A percentile compares a stretch with the other conserved stretches of the same genome.
phyloP scores from a whole-genome alignment of 2,888 invertebrate genomes.

The Elegia similella region DNA sequence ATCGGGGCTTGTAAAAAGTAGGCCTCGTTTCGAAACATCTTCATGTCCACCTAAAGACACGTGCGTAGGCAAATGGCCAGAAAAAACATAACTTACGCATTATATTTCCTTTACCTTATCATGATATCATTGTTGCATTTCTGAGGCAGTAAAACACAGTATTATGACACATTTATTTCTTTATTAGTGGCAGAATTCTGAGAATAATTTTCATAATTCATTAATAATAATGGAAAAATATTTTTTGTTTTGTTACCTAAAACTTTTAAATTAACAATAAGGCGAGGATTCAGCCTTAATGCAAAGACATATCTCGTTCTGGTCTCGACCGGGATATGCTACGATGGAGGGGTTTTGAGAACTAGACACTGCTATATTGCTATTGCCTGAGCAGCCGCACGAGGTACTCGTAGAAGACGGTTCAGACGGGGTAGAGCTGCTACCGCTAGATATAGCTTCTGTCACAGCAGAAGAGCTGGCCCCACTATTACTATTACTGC shows the following conservation, averaged over 20 bases:
- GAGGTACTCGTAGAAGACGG: not conserved
- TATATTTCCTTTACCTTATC: constrained; percentile 16
- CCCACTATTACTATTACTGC: not conserved
- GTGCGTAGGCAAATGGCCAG: constrained; percentile 8
- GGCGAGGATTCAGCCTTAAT: not conserved
- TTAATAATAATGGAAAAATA: constrained; percentile 1
- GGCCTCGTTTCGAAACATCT: constrained; percentile 8
- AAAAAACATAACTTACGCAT: constrained; percentile 7
- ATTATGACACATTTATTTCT: constrained; percentile 15
- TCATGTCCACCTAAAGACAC: not conserved
- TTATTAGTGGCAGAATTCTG: constrained; percentile 11
- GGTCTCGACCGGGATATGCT: constrained; percentile 2
- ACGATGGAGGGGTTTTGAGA: constrained; percentile 1
- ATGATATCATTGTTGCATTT: not conserved
- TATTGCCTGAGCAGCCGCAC: not conserved
- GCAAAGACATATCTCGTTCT: not conserved
- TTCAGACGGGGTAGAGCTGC: not conserved
- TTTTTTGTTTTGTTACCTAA: not conserved
- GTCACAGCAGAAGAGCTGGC: not conserved
- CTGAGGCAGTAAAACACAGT: not conserved
- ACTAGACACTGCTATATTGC: not conserved
- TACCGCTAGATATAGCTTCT: not conserved
- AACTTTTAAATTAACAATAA: not conserved
- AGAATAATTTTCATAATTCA: constrained; percentile 13
- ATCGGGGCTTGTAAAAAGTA: not conserved